Conservation (phyloP, 2,113 vertebrate species). For the Calyptomena viridis region DNA sequence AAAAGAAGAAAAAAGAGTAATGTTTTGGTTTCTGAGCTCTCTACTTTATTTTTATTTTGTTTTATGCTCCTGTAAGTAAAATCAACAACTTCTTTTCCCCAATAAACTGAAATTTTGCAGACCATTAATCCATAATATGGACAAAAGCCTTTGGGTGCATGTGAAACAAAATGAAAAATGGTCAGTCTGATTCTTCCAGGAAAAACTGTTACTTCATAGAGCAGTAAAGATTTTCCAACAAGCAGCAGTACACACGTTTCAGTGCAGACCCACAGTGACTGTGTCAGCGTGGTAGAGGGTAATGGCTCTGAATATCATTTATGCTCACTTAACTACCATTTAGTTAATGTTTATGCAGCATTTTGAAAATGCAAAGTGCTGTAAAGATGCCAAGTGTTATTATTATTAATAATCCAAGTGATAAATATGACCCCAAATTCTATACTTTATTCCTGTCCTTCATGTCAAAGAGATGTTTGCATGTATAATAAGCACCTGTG, state of each 20-base stretch:
- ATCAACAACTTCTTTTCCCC: constrained; percentile 54
- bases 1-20: neutral
- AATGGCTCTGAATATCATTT: constrained; percentile 59
- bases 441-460: constrained; percentile 9
- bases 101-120: constrained; percentile 65
- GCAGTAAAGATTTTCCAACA: constrained; percentile 50
- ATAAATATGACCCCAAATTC: constrained; percentile 42
- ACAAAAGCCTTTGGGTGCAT: constrained; percentile 22
- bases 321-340: constrained; percentile 56
- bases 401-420: constrained; percentile 47
- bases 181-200: constrained; percentile 35
- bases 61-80: constrained; percentile 52
- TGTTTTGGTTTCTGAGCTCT: neutral
- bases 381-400: constrained; percentile 53
- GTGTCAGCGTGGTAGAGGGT: neutral
- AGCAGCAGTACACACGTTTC: neutral
- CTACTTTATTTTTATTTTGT: constrained; percentile 13
- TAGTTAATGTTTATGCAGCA: constrained; percentile 61
- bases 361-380: constrained; percentile 48
- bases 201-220: constrained; percentile 48
- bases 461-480: constrained; percentile 9
- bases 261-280: constrained; percentile 7
- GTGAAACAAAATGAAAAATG: constrained; percentile 63
- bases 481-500: neutral
- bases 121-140: constrained; percentile 62